Conservation (phyloP, 2,797 vertebrate species). For the Euphonia xanthogaster region DNA sequence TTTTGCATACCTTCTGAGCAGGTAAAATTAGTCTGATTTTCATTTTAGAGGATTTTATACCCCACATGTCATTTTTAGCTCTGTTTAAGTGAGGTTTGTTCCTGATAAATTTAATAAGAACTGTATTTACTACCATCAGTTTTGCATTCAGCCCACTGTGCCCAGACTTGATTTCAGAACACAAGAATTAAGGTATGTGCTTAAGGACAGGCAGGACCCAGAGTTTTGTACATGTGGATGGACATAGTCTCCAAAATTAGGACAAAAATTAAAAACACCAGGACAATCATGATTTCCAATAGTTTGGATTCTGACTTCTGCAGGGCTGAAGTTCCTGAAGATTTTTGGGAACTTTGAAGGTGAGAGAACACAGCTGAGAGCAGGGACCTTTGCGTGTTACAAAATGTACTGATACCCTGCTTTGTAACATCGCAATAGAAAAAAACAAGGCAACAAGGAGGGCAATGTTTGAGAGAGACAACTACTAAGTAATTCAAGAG, state of each 20-base stretch:
- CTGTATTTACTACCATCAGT: not conserved
- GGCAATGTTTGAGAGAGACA: not conserved
- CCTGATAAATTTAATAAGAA: not conserved
- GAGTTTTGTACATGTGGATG: not conserved
- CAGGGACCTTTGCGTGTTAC: fast-evolving
- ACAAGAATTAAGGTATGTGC: not conserved
- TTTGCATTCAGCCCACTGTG: not conserved
- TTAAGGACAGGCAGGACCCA: not conserved
- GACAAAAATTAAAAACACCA: not conserved
- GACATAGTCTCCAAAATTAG: not conserved
- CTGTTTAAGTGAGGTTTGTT: not conserved
- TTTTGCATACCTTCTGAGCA: not conserved
- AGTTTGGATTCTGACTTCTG: not conserved
- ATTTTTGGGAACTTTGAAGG: not conserved
- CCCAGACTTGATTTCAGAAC: not conserved
- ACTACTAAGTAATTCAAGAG: not conserved
- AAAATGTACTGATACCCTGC: not conserved
- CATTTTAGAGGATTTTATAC: not conserved
- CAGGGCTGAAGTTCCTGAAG: not conserved
- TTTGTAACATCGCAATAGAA: not conserved
- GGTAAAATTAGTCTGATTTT: not conserved
- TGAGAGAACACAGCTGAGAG: not conserved
- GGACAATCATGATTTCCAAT: not conserved
- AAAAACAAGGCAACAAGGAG: fast-evolving
- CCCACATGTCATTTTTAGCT: not conserved